Evolutionary conservation across 2,888 invertebrate genomes (phyloP), one percentile per base, ranked within the genome.

Genomic region (Phengaris alcon): DNA sequence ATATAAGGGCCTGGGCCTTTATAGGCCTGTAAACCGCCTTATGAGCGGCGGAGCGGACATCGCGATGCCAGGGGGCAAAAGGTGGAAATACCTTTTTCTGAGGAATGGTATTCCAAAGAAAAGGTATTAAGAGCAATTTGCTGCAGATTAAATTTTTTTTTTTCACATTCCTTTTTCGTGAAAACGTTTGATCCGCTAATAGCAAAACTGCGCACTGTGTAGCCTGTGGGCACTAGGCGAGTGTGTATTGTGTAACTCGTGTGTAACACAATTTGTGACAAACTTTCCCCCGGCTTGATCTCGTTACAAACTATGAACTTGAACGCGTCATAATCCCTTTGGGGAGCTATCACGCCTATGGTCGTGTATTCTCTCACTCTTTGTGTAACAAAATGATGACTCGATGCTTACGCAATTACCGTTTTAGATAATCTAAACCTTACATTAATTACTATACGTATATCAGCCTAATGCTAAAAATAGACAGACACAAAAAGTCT

Each of bases 231-330:
- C 35, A 35, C 35, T 2, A 35, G 12, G 64, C 12, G 13, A 5
- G 64, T 13, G 44, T 64, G 64, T 44, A 6, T 64, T 2, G 35
- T 35, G 35, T 35, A 35, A 35, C 35, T 35, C 35, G 10, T 64
- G 10, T 52, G 64, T 64, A 64, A 64, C 64, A 64, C 35, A 64
- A 44, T 64, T 64, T 44, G 64, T 44, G 35, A 64, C 59, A 35
- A 64, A 64, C 12, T 64, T 9, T 22, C 2, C 59, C 59, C 22
- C 9, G 8, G 64, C 64, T 4, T 44, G 64, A 64, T 64, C 64
- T 44, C 44, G 64, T 64, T 64, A 64, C 64, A 12, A 64, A 64
- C 35, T 64, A 10, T 64, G 64, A 64, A 64, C 64, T 64, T 59
- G 35, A 64, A 22, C 64, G 64, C 64, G 64, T 35, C 64, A 12